Evolutionary conservation across 2,888 invertebrate genomes (phyloP), one percentile per base, ranked within the genome.

Genomic region (Sarcophaga rosellei): DNA sequence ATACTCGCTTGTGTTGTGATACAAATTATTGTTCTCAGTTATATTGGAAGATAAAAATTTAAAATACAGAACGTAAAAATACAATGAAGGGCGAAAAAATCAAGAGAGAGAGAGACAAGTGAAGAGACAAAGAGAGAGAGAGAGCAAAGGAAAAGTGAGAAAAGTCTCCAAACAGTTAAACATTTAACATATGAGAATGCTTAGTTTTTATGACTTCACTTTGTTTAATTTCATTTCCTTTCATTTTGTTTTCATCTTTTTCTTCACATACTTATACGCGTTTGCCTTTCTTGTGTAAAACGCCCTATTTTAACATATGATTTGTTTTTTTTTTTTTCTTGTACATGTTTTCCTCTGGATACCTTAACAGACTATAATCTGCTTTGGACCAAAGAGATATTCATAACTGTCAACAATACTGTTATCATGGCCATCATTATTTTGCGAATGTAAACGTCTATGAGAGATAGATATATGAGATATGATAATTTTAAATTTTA

Each of bases 221-320:
- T 25, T 73, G 3, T 57, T 15, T 75, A 8, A 35, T 35, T 75
- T 23, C 53, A 53, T 53, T 53, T 12, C 53, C 20, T 61, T 74
- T 62, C 2, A 61, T 65, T 35, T 47, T 61, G 17, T 17, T 4
- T 66, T 72, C 45, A 59, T 35, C 57, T 81, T 57, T 23, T 17
- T 21, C 5, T 62, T 57, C 57, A n/a, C 25, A 2, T 75, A 35
- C 44, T 11, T 61, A 17, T 61, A 17, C 61, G 15, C 21, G 12
- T 35, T 17, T 61, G 47, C 15, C 21, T 61, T 72, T n/a, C 17
- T 61, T 72, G 66, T 23, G 81, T 77, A 84, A 86, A 72, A 86
- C 86, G 86, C 86, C 86, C 86, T 84, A 81, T 78, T 86, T 86
- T 75, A 66, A 59, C 79, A 75, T 84, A 59, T 81, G 74, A 80